These are phyloP conservation scores for Hapalemur alaotrensis DNA, from an alignment of 2,797 vertebrate species.

Conservation along the genomic window DNA sequence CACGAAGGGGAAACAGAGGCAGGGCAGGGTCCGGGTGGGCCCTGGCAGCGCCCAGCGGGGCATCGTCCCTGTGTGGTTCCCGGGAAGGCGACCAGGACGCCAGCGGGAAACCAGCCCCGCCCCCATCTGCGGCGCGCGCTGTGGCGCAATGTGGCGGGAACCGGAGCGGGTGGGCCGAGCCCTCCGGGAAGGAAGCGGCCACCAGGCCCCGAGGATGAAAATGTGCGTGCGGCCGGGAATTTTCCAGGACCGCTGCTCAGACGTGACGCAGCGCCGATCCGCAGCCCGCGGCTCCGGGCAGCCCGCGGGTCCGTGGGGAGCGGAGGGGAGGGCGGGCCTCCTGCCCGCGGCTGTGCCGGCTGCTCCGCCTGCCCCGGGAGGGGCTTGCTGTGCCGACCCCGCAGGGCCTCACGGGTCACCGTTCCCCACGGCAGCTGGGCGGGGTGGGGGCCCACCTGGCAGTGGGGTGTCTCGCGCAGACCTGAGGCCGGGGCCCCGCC, in stretches of 20 bases:
- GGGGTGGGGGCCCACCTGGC: neutral
- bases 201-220: neutral
- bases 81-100: fast-evolving
- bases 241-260: neutral
- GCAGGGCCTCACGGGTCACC: neutral
- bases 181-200: too few species aligned
- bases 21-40: neutral
- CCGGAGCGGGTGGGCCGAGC: neutral
- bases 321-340: neutral
- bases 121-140: neutral
- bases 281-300: too few species aligned
- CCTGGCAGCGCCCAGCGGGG: neutral
- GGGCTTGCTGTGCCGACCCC: neutral
- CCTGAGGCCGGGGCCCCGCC: too few species aligned
- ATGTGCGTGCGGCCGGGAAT: neutral
- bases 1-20: neutral
- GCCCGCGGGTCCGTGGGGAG: neutral
- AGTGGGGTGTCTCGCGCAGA: neutral
- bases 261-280: neutral
- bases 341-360: neutral
- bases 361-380: neutral
- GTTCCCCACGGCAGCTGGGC: too few species aligned
- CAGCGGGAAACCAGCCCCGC: neutral
- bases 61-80: too few species aligned
- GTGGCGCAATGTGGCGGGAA: too few species aligned